Percentiles rank a stretch among this genome's conserved stretches.
Conservation (phyloP, 2,797 vertebrate species). For the Cynodonichthys magdalenae region DNA sequence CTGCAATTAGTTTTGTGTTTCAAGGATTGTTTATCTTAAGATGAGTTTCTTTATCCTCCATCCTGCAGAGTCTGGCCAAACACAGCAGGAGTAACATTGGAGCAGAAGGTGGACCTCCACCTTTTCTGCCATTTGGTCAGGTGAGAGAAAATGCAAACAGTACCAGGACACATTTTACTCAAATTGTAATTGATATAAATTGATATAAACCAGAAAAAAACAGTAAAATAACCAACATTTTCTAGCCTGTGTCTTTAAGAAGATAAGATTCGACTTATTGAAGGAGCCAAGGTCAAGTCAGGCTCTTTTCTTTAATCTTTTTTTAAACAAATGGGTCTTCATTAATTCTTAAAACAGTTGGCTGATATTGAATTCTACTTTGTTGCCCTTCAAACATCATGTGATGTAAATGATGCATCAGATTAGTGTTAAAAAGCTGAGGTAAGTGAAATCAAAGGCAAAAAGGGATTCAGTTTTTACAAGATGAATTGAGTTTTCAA, state of each 20-base stretch:
- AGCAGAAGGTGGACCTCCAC: constrained; percentile 96
- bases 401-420: constrained; percentile 3
- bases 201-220: constrained; percentile 5
- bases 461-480: constrained; percentile 3
- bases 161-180: not conserved
- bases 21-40: constrained; percentile 9
- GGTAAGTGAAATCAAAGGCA: constrained; percentile 1
- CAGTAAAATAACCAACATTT: not conserved
- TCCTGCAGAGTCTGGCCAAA: constrained; percentile 92
- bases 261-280: constrained; percentile 9
- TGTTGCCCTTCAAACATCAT: not conserved
- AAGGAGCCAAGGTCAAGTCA: constrained; percentile 5
- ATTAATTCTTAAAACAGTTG: constrained; percentile 39
- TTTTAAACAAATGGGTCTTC: constrained; percentile 22
- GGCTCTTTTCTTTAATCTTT: constrained; percentile 40
- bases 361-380: constrained; percentile 30
- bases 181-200: not conserved
- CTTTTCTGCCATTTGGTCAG: constrained; percentile 97
- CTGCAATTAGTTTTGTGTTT: not conserved
- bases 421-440: constrained; percentile 14
- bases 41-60: constrained; percentile 24
- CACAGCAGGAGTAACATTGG: constrained; percentile 95
- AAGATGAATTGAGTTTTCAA: not conserved
- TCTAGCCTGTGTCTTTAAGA: constrained; percentile 4
- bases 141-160: constrained; percentile 72